Evolutionary conservation across 1,140 invertebrate genomes (phyloP), one percentile per base, ranked within the genome.

Genomic region (Luehdorfia chinensis): DNA sequence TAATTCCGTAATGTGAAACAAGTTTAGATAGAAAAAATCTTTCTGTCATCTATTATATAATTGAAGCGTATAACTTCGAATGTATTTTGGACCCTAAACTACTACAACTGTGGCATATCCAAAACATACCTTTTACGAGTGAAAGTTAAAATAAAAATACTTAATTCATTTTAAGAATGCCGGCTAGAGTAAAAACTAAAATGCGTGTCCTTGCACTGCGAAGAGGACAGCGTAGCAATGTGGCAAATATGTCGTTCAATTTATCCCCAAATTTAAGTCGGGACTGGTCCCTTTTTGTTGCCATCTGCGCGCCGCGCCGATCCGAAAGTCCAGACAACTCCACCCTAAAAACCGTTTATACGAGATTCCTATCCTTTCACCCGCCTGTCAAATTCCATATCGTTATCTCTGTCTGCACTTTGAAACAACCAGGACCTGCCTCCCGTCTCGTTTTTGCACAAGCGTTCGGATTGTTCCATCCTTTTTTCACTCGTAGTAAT

Each of bases 211-310:
- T 51, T 44, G 37, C 48, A 48, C 50, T 49, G 50, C 46, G 50
- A 51, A 47, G 59, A 64, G 60, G 61, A 46, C 50, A 56, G 54
- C 56, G 55, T 43, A 69, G 63, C 70, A 71, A 78, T 81, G 75
- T 79, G 74, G 72, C 72, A 79, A 85, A 84, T 81, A 85, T 83
- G 75, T 71, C 78, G 76, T 81, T 83, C 81, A 81, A 85, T 79
- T 84, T 84, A 85, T 85, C 56, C 78, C 77, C 75, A 76, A 85
- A 83, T 70, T 85, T 84, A 75, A 69, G 63, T 74, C 75, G 66
- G 61, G 76, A 69, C 74, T 77, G 71, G 74, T 81, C 72, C 79
- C 78, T 85, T 85, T 85, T 86, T 83, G 81, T 81, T 79, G 58
- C 72, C 77, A 85, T 85, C 78, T 85, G 81, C 77, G 70, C 67